Base-by-base conservation (phyloP, 2,113 vertebrate genomes). In the Lanius ludovicianus region DNA sequence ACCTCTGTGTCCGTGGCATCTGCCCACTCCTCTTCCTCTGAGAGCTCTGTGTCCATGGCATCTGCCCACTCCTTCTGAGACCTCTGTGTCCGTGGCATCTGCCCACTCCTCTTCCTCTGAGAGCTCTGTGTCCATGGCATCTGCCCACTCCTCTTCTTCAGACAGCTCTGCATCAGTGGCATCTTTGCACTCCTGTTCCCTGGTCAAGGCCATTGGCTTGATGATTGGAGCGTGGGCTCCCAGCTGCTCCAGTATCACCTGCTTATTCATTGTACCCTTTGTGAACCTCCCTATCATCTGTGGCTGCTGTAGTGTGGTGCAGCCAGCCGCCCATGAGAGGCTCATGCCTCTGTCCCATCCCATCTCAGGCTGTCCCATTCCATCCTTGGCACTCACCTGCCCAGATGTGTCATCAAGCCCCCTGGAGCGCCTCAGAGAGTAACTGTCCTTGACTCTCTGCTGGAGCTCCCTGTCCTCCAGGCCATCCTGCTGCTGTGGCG, bases 111-210 rank as follows among this genome's bases (percentile, higher is more conserved):
- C 75, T 13, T 79, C 42, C 30, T 63, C 7, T 0, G 56, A 47
- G 1, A 41, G 35, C 24, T 24, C n/a, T 78, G 23, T 13, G 20
- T 67, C 52, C 19, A 50, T 25, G 35, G 62, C 44, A 50, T 85
- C 62, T 50, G 25, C 44, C 84, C 71, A 59, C 24, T 53, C 17
- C 16, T 87, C 85, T 13, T 79, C 42, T 24, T 63, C 6, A 0
- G 56, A 47, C 3, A 41, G 30, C 20, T 24, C n/a, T 78, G 19
- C 3, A 2, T 35, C 21, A 49, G 6, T 18, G 16, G 13, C 6
- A 1, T 30, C 16, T 53, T 53, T 7, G 4, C 0, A 0, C 13
- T 52, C 10, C 20, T 21, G 16, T 24, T 82, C 39, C 10, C 25
- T 20, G 5, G 30, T 39, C 39, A 82, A 60, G 37, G 11, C 13